Conservation (phyloP, 2,888 invertebrate species). For the Scaptomyza reducta region DNA sequence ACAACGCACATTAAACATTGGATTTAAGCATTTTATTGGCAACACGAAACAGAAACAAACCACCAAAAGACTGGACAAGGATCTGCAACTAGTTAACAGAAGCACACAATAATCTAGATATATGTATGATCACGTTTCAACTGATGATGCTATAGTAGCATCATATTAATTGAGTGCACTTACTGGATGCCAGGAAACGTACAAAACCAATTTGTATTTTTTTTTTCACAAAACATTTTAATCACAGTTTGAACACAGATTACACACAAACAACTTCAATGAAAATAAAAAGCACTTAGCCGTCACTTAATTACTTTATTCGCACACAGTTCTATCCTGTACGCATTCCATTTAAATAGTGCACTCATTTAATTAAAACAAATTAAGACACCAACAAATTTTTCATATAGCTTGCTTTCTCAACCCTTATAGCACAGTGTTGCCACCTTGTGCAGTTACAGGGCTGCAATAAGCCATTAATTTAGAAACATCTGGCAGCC, state of each 20-base stretch:
- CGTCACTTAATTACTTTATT: not conserved
- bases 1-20: constrained; percentile 44
- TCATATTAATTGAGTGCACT: constrained; percentile 11
- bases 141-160: not conserved
- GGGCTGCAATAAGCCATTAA: constrained; percentile 8
- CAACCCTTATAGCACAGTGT: constrained; percentile 4
- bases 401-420: constrained; percentile 22
- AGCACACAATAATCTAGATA: constrained; percentile 5
- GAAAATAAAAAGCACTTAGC: not conserved
- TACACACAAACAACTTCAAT: not conserved
- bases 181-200: constrained; percentile 7
- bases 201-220: constrained; percentile 6
- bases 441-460: constrained; percentile 23
- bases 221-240: not conserved
- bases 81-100: not conserved
- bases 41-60: constrained; percentile 20
- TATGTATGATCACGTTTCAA: not conserved
- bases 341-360: constrained; percentile 4
- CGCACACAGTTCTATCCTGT: not conserved
- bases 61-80: not conserved
- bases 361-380: constrained; percentile 5
- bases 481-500: constrained; percentile 11
- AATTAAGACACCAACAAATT: constrained; percentile 26
- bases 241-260: not conserved
- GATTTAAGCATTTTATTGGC: constrained; percentile 42